Evolutionary conservation across 35 echinoderm and acorn worm species (phyloP).

Genomic region (Eucidaris tribuloides): DNA sequence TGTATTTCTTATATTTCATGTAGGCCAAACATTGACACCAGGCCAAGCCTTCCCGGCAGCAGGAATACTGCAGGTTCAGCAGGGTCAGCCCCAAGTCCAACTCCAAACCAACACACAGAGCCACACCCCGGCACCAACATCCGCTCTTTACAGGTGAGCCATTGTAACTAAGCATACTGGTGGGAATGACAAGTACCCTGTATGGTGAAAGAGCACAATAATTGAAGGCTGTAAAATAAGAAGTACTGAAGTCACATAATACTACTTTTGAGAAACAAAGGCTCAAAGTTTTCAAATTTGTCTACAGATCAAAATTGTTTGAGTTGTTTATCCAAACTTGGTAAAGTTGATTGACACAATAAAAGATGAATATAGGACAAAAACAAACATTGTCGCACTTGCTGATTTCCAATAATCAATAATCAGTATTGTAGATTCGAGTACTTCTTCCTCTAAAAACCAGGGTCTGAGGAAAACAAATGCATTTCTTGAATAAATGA

Average conservation of each 20-base stretch:
- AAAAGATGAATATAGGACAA: too few relatives aligned
- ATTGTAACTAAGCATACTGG: neutral
- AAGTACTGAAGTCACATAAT: neutral
- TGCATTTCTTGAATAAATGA: too few relatives aligned
- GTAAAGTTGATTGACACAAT: too few relatives aligned
- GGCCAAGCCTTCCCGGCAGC: neutral
- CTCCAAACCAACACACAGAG: conserved; percentile 3
- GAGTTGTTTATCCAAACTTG: too few relatives aligned
- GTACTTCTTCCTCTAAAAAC: too few relatives aligned
- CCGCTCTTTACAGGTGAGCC: conserved; percentile 12
- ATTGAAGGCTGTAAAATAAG: neutral
- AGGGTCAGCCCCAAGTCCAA: neutral
- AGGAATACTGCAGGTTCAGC: conserved; percentile 5
- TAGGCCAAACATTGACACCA: conserved; percentile 6
- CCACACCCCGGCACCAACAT: neutral
- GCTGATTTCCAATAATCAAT: too few relatives aligned
- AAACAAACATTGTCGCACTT: too few relatives aligned
- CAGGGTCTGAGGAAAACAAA: too few relatives aligned
- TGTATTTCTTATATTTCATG: too few relatives aligned
- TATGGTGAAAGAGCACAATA: neutral
- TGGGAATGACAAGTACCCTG: neutral
- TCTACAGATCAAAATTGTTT: too few relatives aligned
- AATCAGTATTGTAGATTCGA: too few relatives aligned
- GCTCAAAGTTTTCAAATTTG: neutral
- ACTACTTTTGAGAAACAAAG: neutral